A percentile compares a stretch with the other conserved stretches of the same genome.
phyloP scores from a whole-genome alignment of 2,113 vertebrate species.

The Elephantulus edwardii region DNA sequence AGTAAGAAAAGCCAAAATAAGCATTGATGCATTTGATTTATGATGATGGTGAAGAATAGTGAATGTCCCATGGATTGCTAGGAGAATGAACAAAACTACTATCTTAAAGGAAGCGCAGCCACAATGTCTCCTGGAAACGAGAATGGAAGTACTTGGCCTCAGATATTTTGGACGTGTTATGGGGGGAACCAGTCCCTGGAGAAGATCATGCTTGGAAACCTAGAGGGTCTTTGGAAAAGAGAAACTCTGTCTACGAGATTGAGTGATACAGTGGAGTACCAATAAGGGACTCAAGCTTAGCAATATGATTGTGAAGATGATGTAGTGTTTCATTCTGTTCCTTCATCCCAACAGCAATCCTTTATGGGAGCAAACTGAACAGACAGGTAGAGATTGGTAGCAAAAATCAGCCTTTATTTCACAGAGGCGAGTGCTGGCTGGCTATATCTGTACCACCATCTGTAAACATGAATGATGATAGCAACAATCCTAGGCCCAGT shows the following conservation, averaged over 20 bases:
- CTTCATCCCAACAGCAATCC: too few relatives aligned
- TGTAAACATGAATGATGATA: not conserved
- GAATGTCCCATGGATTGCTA: not conserved
- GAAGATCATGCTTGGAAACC: not conserved
- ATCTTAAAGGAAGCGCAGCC: not conserved
- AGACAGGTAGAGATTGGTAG: not conserved
- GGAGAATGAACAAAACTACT: not conserved
- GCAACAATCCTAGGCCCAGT: not conserved
- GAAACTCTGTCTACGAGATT: not conserved
- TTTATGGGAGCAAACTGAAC: too few relatives aligned
- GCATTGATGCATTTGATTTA: not conserved
- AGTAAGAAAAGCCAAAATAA: not conserved
- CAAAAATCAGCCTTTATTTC: not conserved
- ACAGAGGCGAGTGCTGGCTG: not conserved
- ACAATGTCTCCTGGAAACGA: not conserved
- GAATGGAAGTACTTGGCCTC: too few relatives aligned
- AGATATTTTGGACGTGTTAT: too few relatives aligned
- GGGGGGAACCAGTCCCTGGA: too few relatives aligned
- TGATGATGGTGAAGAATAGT: not conserved
- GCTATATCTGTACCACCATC: not conserved
- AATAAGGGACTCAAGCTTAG: not conserved
- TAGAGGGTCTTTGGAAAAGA: not conserved
- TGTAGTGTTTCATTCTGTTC: too few relatives aligned
- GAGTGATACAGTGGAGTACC: not conserved
- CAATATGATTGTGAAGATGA: too few relatives aligned